These are phyloP conservation scores for Bradypus variegatus DNA, from an alignment of 2,797 vertebrate genomes.

Conservation along the genomic window DNA sequence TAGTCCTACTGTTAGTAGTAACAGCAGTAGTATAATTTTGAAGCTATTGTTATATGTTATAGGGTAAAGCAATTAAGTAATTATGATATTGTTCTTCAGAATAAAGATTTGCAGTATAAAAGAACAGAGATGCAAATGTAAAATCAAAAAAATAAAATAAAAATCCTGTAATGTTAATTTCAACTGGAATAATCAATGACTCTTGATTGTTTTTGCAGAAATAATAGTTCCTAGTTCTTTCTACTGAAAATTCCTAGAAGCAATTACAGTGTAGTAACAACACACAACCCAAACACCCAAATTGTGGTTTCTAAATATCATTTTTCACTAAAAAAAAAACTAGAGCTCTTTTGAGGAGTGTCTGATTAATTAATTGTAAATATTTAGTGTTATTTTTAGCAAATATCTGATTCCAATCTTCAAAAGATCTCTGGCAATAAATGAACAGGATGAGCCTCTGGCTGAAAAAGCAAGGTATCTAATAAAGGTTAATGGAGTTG, in stretches of 20 bases:
- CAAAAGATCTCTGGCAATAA: not conserved
- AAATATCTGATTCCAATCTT: not conserved
- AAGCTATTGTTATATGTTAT: not conserved
- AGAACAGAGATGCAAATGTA: not conserved
- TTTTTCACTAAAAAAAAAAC: not conserved
- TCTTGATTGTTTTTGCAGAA: not conserved
- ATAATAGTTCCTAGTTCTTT: not conserved
- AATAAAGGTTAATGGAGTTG: not conserved
- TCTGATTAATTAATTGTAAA: not conserved
- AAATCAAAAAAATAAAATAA: constrained; percentile 4
- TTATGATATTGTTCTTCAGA: not conserved
- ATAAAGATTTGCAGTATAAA: not conserved
- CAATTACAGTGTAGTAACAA: not conserved
- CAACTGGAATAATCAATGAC: not conserved
- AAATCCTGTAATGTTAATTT: not conserved
- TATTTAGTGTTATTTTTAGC: constrained; percentile 11
- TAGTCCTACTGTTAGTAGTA: not conserved
- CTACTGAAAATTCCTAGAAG: constrained; percentile 2
- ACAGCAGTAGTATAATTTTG: not conserved
- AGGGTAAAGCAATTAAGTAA: not conserved
- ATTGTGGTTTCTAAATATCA: not conserved
- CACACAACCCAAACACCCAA: not conserved
- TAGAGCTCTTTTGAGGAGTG: not conserved
- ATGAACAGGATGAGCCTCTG: not conserved
- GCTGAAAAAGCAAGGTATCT: not conserved